phyloP scores from a whole-genome alignment of 2,888 invertebrate species.

The Anarsia innoxiella region DNA sequence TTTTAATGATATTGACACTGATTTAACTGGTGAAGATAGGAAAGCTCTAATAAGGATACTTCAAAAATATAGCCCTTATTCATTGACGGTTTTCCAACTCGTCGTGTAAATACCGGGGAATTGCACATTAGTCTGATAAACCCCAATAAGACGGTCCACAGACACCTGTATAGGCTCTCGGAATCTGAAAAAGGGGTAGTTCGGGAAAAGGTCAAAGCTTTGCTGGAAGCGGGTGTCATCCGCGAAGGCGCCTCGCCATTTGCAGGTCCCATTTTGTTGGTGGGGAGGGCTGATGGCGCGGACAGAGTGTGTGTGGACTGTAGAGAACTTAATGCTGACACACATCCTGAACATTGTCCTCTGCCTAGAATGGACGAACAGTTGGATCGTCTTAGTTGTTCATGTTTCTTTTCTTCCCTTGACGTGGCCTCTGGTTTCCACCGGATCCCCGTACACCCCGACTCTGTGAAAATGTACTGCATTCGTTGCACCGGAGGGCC shows the following conservation, averaged over 20 bases:
- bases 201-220: conserved; percentile 20
- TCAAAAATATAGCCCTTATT: conserved; percentile 14
- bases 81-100: conserved; percentile 17
- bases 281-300: conserved; percentile 4
- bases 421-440: conserved; percentile 10
- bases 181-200: conserved; percentile 21
- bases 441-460: background rate
- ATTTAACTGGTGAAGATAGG: conserved; percentile 14
- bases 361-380: conserved; percentile 18
- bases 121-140: conserved; percentile 18
- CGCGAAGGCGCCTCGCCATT: conserved; percentile 25
- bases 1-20: conserved; percentile 16
- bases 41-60: conserved; percentile 10
- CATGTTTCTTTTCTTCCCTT: background rate
- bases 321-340: conserved; percentile 25
- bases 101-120: conserved; percentile 17
- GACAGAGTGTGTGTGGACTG: conserved; percentile 23
- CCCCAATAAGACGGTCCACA: conserved; percentile 17
- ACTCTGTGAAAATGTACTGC: background rate
- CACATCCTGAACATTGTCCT: conserved; percentile 20
- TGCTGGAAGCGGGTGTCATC: conserved; percentile 24
- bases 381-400: conserved; percentile 11
- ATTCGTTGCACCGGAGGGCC: conserved; percentile 2
- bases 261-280: conserved; percentile 24
- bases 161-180: conserved; percentile 19